Evolutionary conservation across 1,140 invertebrate genomes (phyloP), one percentile per base, ranked within the genome.

Genomic region (Hermatobates lingyangjiaoensis): DNA sequence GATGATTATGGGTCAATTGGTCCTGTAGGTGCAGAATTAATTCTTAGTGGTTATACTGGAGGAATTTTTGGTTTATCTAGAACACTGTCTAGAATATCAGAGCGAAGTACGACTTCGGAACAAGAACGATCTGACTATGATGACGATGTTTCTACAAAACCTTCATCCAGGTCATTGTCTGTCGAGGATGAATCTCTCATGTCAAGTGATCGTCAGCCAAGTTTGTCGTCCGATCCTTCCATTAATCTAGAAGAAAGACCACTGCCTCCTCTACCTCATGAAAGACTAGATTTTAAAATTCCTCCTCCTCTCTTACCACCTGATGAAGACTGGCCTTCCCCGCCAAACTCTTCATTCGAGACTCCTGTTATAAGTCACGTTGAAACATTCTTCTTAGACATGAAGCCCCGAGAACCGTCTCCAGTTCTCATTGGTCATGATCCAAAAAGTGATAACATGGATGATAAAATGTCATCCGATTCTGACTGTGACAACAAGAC

Each of bases 51-150:
- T 51, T 70, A 70, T 20, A 57, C 47, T 56, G 78, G 76, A 20
- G 70, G 74, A 48, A 77, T 76, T 20, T 80, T 87, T 70, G 76
- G 76, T 24, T 65, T 82, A 48, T 70, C 74, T 0, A 64, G 86
- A 28, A 89, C 86, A 0, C 68, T 89, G 20, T 88, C 84, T 1
- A 69, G 85, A 48, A 90, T 90, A 60, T 87, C 83, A 2, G 86
- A 90, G 67, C 70, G 84, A 23, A 87, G 84, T 54, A 88, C 85
- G 7, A 83, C 84, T 15, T 89, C 85, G 1, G 85, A 87, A 60
- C 80, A 82, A 61, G 80, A 79, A 46, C 71, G 73, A 60, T 72
- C 75, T 2, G 82, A 80, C 60, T 77, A 83, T 56, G 76, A 87
- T 54, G 84, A 87, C 60, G 84, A 87, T 65, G 57, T 63, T 44